These are phyloP conservation scores for Siderastrea siderea DNA, from an alignment of 92 coral and sea anemone genomes.

Conservation along the genomic window DNA sequence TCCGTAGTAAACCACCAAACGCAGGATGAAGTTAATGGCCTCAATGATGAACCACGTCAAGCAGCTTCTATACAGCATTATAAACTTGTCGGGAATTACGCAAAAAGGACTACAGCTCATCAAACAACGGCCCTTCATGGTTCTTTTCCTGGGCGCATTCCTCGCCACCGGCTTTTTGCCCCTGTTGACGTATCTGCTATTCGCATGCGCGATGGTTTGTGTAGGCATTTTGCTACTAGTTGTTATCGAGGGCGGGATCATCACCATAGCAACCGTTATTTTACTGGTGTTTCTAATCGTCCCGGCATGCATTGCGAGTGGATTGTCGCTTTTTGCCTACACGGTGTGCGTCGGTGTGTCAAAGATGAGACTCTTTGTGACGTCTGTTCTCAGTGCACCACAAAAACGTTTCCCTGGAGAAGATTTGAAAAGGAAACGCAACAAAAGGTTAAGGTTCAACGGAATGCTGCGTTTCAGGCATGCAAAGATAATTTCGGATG, in stretches of 20 bases:
- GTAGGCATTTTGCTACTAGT: slow-evolving; percentile 36
- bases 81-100: not conserved
- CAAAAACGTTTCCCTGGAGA: not conserved
- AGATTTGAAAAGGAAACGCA: not conserved
- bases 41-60: not conserved
- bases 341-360: not conserved
- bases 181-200: slow-evolving; percentile 31
- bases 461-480: too few relatives aligned
- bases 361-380: slow-evolving; percentile 3
- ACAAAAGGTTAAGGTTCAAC: not conserved
- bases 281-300: slow-evolving; percentile 36
- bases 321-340: slow-evolving; percentile 8
- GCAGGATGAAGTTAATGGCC: not conserved
- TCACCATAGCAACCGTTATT: slow-evolving; percentile 36
- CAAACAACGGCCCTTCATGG: slow-evolving; percentile 39
- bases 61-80: not conserved
- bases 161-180: slow-evolving; percentile 40
- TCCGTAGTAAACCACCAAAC: too few relatives aligned
- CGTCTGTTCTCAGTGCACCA: not conserved
- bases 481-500: too few relatives aligned
- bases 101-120: slow-evolving; percentile 2
- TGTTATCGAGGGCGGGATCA: slow-evolving; percentile 40
- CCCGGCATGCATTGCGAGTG: slow-evolving; percentile 42
- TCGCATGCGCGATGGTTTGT: slow-evolving; percentile 27
- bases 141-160: slow-evolving; percentile 22